phyloP scores from a whole-genome alignment of 1,140 invertebrate genomes.

The Drosophila tristis region DNA sequence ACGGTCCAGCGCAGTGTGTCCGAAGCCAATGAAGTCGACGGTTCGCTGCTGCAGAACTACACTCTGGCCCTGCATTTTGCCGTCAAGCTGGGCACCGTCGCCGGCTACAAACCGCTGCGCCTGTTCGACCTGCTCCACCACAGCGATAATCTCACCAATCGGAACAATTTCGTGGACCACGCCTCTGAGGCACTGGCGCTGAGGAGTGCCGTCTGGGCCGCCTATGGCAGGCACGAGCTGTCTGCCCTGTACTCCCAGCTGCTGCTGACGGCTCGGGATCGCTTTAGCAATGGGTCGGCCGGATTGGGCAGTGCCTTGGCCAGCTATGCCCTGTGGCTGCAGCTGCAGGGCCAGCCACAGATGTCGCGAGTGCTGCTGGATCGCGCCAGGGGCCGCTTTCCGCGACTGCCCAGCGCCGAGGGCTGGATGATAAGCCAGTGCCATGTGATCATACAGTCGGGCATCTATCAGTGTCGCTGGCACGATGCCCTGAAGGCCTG shows the following conservation, averaged over 20 bases:
- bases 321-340: conserved; percentile 88
- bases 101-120: conserved; percentile 79
- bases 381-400: conserved; percentile 87
- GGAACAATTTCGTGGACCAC: conserved; percentile 92
- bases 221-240: conserved; percentile 94
- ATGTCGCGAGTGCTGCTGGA: conserved; percentile 86
- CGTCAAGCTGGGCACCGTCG: conserved; percentile 85
- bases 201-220: conserved; percentile 92
- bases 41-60: conserved; percentile 86
- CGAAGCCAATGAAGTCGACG: conserved; percentile 84
- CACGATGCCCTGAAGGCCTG: conserved; percentile 90
- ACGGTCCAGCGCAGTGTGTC: conserved; percentile 59
- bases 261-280: conserved; percentile 86
- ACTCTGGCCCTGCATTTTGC: conserved; percentile 88
- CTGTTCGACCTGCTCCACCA: conserved; percentile 90
- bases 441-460: conserved; percentile 86
- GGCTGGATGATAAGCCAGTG: conserved; percentile 90
- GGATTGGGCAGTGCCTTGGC: conserved; percentile 89
- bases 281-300: conserved; percentile 87
- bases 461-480: conserved; percentile 89
- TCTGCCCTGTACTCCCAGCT: conserved; percentile 91
- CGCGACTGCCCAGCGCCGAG: conserved; percentile 86
- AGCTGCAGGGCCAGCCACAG: conserved; percentile 87
- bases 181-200: conserved; percentile 91
- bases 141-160: conserved; percentile 93